These are phyloP conservation scores for Leptopterna dolabrata DNA, from an alignment of 2,888 invertebrate genomes.

Conservation along the genomic window DNA sequence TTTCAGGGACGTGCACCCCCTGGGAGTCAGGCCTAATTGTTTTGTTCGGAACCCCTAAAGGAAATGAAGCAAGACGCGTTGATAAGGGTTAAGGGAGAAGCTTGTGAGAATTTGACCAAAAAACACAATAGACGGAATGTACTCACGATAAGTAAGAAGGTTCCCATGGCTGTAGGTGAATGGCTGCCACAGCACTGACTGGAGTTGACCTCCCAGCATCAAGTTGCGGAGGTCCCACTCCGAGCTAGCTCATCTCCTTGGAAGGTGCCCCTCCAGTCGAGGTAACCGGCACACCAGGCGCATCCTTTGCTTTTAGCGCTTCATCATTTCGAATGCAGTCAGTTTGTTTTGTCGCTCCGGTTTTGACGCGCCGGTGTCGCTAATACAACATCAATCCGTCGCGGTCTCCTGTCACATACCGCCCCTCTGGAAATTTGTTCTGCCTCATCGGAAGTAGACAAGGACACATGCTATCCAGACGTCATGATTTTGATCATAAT, in stretches of 20 bases:
- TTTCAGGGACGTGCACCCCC: constrained; percentile 37
- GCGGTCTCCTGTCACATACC: too few relatives aligned
- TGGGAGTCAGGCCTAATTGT: neutral
- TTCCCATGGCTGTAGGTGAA: constrained; percentile 49
- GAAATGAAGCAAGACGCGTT: constrained; percentile 47
- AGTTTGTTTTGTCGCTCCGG: too few relatives aligned
- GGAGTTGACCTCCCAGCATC: constrained; percentile 46
- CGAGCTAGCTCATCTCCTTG: constrained; percentile 27
- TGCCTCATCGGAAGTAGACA: too few relatives aligned
- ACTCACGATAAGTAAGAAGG: constrained; percentile 53
- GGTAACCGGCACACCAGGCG: neutral
- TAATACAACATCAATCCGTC: too few relatives aligned
- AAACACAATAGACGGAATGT: constrained; percentile 52
- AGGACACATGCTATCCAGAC: too few relatives aligned
- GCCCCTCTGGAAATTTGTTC: too few relatives aligned
- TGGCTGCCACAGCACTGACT: constrained; percentile 49
- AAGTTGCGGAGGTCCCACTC: constrained; percentile 31
- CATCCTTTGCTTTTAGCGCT: neutral
- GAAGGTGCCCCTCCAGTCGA: neutral
- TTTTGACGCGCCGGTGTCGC: neutral
- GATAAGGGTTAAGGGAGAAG: constrained; percentile 8
- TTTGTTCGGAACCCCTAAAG: neutral
- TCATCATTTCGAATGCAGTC: constrained; percentile 6
- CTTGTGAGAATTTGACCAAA: neutral
- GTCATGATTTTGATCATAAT: too few relatives aligned